Evolutionary conservation across 2,888 invertebrate species (phyloP), one percentile per base, ranked within the genome.

Genomic region (Blastobasis adustella): DNA sequence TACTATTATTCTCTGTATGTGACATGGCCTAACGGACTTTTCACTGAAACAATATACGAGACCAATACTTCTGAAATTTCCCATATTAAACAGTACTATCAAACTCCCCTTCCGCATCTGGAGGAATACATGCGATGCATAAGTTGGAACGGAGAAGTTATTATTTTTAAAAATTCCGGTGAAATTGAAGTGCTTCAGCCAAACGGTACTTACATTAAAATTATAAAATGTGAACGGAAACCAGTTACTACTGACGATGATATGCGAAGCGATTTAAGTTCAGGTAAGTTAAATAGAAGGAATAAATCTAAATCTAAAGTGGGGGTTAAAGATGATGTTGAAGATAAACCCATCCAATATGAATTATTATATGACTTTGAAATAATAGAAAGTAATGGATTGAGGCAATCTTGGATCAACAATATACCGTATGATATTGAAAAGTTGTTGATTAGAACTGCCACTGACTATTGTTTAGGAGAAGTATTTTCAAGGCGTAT

Each of bases 1-100:
- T 61, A 59, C 43, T 83, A 65, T 65, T 67, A 85, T 63, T 76
- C 82, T 1, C 58, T 87, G 43, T 69, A 60, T 56, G 58, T 85
- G 23, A 82, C 86, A 4, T 88, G 86, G 83, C 86, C 87, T 1
- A 88, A 85, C 57, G 89, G 89, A 2, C 71, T 81, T 40, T 71
- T 85, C 6, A 81, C 81, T 6, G 82, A 87, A 63, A 82, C 71
- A 53, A 71, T 88, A 23, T 69, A 86, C 60, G 72, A 76, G 55
- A 55, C 67, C 4, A 79, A 82, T 60, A 78, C 79, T 3, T 54
- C 71, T 9, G 54, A 58, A 49, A 67, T 88, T 51, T 79, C 80
- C 43, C 83, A 87, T 55, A 77, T 89, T 7, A 88, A 83, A 56
- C 87, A 86, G 62, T 77, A 67, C 61, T 70, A 75, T 58, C 47